These are phyloP conservation scores for Lycocorax pyrrhopterus DNA, from an alignment of 2,113 vertebrate species.

Conservation along the genomic window DNA sequence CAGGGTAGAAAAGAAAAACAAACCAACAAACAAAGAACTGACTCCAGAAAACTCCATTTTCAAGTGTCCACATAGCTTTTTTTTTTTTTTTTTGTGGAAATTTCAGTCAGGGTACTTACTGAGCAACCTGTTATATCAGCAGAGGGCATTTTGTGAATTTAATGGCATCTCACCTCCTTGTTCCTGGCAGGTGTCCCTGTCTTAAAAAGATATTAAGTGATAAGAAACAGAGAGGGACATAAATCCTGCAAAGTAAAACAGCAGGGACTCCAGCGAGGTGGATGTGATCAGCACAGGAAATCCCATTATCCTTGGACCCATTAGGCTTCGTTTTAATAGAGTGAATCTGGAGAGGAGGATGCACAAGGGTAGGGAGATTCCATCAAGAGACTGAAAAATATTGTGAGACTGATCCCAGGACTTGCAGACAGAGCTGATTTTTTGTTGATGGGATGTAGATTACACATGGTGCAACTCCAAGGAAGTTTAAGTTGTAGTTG, in stretches of 20 bases:
- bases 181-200: neutral
- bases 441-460: neutral
- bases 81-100: neutral
- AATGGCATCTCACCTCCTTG: neutral
- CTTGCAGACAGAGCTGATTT: neutral
- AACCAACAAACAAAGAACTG: neutral
- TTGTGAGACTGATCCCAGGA: neutral
- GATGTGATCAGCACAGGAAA: neutral
- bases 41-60: neutral
- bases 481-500: neutral
- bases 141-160: neutral
- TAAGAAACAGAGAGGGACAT: neutral
- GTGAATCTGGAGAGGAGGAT: neutral
- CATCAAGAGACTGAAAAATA: neutral
- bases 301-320: neutral
- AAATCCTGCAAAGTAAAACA: neutral
- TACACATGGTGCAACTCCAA: neutral
- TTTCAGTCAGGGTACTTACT: neutral
- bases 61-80: neutral
- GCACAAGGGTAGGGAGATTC: neutral
- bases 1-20: neutral
- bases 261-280: neutral
- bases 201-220: neutral
- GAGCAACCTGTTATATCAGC: neutral
- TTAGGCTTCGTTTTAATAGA: neutral